Evolutionary conservation across 2,113 vertebrate species (phyloP).

Genomic region (Erythrocercus mccallii): DNA sequence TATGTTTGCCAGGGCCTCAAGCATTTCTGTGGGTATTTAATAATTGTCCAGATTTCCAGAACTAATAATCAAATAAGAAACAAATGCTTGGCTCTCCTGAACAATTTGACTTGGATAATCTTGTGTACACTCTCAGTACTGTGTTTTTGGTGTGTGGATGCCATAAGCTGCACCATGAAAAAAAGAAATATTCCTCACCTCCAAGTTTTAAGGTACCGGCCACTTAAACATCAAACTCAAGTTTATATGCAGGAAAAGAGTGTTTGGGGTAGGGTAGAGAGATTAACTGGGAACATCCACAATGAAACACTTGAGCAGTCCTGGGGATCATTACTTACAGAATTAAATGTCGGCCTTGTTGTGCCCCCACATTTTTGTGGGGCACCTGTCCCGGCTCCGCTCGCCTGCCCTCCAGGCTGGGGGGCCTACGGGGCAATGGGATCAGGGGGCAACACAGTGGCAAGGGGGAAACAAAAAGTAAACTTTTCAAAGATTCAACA

Average conservation of each 20-base stretch:
- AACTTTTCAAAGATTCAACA: slow-evolving; percentile 66
- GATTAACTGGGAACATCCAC: slow-evolving; percentile 7
- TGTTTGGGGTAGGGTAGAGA: neutral
- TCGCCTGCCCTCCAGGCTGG: slow-evolving; percentile 75
- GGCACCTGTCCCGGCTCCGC: slow-evolving; percentile 72
- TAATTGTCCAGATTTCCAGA: neutral
- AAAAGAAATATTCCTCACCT: neutral
- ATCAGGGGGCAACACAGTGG: slow-evolving; percentile 51
- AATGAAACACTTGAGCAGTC: neutral
- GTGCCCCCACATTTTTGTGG: slow-evolving; percentile 78
- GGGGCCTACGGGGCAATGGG: slow-evolving; percentile 63
- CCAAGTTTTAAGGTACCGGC: neutral
- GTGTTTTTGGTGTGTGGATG: neutral
- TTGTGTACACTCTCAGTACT: neutral
- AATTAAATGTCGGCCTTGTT: slow-evolving; percentile 75
- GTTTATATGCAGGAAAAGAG: slow-evolving; percentile 22
- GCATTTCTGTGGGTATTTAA: neutral
- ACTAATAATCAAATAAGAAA: neutral
- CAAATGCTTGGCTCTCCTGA: neutral
- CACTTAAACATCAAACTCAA: neutral
- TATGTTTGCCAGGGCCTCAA: neutral
- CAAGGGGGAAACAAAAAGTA: slow-evolving; percentile 65
- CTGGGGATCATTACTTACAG: slow-evolving; percentile 79
- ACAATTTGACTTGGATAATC: neutral
- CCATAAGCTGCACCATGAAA: neutral